phyloP scores from a whole-genome alignment of 2,888 invertebrate genomes.

The Thereva unica region DNA sequence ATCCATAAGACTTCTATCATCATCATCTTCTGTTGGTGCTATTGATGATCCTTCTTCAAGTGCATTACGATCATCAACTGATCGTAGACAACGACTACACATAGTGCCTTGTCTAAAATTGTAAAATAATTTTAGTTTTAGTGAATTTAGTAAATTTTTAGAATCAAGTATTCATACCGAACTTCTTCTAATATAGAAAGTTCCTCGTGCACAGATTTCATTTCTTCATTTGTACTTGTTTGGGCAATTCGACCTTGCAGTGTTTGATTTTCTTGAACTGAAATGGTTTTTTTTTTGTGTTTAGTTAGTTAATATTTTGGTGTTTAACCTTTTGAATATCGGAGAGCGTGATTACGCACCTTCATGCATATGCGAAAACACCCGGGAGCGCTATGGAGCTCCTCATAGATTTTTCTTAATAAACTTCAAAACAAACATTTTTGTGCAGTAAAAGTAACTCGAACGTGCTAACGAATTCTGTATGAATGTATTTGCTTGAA shows the following conservation, averaged over 20 bases:
- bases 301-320: background rate
- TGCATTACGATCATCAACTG: conserved; percentile 61
- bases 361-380: too few species aligned
- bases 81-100: conserved; percentile 78
- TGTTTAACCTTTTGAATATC: too few species aligned
- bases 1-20: conserved; percentile 65
- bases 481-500: too few species aligned
- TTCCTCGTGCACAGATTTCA: conserved; percentile 82
- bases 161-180: conserved; percentile 62
- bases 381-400: too few species aligned
- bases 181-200: conserved; percentile 83
- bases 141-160: background rate
- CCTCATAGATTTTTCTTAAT: too few species aligned
- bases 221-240: conserved; percentile 68
- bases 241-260: conserved; percentile 55
- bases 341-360: too few species aligned
- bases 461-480: too few species aligned
- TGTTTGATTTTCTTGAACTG: conserved; percentile 57
- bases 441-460: too few species aligned
- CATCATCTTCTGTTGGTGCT: conserved; percentile 73
- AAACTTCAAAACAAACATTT: too few species aligned
- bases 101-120: conserved; percentile 75
- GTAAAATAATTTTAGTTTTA: conserved; percentile 14
- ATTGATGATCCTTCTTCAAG: conserved; percentile 64
- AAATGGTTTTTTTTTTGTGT: background rate